These are phyloP conservation scores for Diadumene lineata DNA, from an alignment of 92 coral and sea anemone species.

Conservation along the genomic window DNA sequence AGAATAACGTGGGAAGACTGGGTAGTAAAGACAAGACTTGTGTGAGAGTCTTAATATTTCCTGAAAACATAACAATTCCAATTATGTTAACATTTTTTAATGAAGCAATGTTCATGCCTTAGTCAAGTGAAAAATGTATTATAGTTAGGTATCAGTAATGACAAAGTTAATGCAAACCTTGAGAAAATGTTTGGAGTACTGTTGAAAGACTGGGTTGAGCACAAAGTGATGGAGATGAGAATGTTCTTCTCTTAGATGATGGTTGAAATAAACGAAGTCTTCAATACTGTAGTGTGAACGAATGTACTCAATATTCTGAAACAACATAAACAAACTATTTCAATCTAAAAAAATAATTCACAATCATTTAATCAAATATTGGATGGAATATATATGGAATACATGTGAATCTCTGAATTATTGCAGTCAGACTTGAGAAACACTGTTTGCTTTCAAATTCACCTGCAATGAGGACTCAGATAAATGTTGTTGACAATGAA, in stretches of 20 bases:
- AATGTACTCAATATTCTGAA: conserved; percentile 88
- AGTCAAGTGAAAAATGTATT: too few relatives aligned
- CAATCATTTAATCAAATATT: too few relatives aligned
- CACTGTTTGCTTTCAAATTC: too few relatives aligned
- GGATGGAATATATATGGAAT: too few relatives aligned
- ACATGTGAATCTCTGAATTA: too few relatives aligned
- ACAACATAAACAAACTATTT: neutral
- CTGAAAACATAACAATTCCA: conserved; percentile 55
- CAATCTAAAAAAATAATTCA: neutral
- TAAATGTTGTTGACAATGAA: neutral
- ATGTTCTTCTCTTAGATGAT: conserved; percentile 92
- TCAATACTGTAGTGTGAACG: conserved; percentile 96
- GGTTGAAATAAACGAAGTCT: conserved; percentile 91
- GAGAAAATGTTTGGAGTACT: conserved; percentile 92
- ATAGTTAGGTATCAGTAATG: neutral
- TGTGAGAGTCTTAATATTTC: conserved; percentile 88
- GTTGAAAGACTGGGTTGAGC: conserved; percentile 94
- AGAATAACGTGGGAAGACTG: conserved; percentile 74
- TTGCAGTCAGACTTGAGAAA: too few relatives aligned
- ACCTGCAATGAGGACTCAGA: too few relatives aligned
- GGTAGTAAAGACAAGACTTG: conserved; percentile 96
- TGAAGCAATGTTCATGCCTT: neutral
- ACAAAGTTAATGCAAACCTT: conserved; percentile 54
- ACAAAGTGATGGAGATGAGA: conserved; percentile 85
- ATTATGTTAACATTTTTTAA: neutral